Conservation (phyloP, 2,888 invertebrate genomes). For the Myopa testacea region DNA sequence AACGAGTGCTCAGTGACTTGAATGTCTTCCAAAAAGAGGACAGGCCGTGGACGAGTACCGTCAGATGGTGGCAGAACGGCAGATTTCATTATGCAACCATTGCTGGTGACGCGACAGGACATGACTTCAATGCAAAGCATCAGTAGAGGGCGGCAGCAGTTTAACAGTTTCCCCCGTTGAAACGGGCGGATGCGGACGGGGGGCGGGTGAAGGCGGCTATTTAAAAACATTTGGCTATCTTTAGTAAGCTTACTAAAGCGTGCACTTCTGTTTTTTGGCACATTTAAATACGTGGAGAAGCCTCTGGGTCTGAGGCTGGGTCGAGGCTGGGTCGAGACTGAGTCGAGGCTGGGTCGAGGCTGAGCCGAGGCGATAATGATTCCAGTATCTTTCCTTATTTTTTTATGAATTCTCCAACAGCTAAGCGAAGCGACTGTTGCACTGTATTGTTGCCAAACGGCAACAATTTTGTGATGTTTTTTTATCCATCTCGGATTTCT, state of each 20-base stretch:
- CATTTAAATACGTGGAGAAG: not conserved
- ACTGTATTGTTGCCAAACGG: not conserved
- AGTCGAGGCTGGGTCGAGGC: not conserved
- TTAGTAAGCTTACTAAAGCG: not conserved
- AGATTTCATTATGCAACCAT: constrained; percentile 9
- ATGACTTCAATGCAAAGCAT: constrained; percentile 15
- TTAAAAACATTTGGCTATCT: not conserved
- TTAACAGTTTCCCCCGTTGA: too few species aligned
- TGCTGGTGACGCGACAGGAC: constrained; percentile 7
- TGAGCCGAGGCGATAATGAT: not conserved
- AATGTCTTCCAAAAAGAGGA: constrained; percentile 10
- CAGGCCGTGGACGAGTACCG: not conserved
- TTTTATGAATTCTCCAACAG: not conserved
- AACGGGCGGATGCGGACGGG: too few species aligned
- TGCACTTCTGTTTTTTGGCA: not conserved
- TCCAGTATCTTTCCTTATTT: not conserved
- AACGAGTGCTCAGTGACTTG: constrained; percentile 22
- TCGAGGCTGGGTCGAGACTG: not conserved
- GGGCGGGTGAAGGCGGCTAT: not conserved
- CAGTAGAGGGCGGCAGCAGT: not conserved
- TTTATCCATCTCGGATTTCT: not conserved
- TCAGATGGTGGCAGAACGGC: not conserved
- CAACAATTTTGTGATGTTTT: not conserved
- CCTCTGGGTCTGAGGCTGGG: not conserved
- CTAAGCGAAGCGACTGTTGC: not conserved